Evolutionary conservation across 35 echinoderm and acorn worm genomes (phyloP).

Genomic region (Holothuria glaberrima): DNA sequence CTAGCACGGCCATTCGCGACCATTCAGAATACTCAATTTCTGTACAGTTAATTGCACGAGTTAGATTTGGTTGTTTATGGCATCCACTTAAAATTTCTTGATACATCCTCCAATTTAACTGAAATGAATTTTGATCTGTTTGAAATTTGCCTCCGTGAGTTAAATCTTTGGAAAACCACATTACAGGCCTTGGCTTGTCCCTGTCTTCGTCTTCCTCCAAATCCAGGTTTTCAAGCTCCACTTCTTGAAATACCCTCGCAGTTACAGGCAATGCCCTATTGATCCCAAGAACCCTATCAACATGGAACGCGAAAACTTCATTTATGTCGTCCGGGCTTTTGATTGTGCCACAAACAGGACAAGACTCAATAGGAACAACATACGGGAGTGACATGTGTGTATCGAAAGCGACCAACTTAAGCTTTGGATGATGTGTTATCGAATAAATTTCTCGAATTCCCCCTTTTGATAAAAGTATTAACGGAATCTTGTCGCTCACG

Average conservation of each 20-base stretch:
- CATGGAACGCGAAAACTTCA: slow-evolving; percentile 49
- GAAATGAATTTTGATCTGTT: slow-evolving; percentile 41
- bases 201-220: not conserved
- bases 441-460: slow-evolving; percentile 43
- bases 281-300: slow-evolving; percentile 32
- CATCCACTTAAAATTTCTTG: slow-evolving; percentile 32
- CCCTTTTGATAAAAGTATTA: slow-evolving; percentile 6
- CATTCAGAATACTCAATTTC: slow-evolving; percentile 38
- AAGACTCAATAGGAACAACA: slow-evolving; percentile 36
- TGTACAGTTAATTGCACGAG: not conserved
- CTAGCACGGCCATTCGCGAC: slow-evolving; percentile 52
- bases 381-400: not conserved
- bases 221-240: slow-evolving; percentile 11
- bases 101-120: slow-evolving; percentile 45
- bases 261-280: slow-evolving; percentile 18
- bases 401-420: slow-evolving; percentile 46
- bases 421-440: not conserved
- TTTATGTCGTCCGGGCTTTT: slow-evolving; percentile 15
- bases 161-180: slow-evolving; percentile 37
- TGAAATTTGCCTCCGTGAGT: slow-evolving; percentile 43
- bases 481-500: not conserved
- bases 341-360: slow-evolving; percentile 20
- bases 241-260: not conserved
- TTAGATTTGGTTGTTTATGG: not conserved
- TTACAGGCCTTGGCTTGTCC: not conserved